phyloP scores from a whole-genome alignment of 2,113 vertebrate species.

The Ceratotherium simum region DNA sequence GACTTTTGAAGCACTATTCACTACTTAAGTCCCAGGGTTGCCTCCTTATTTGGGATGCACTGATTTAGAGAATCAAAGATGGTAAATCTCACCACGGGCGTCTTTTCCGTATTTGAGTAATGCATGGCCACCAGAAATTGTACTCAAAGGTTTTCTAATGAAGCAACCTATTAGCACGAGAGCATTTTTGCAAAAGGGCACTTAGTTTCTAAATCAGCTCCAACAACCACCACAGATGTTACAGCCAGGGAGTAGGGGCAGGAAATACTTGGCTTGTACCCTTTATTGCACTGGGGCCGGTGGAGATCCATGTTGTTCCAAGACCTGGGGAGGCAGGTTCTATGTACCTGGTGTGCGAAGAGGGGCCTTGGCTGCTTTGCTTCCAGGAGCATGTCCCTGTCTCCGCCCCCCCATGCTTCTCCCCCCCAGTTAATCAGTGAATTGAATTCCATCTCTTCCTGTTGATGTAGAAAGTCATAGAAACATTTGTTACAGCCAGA shows the following conservation, averaged over 20 bases:
- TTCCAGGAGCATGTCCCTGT: background rate
- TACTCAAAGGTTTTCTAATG: background rate
- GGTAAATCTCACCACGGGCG: background rate
- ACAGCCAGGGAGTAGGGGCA: background rate
- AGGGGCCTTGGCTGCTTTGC: background rate
- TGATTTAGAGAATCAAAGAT: background rate
- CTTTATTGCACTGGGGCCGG: background rate
- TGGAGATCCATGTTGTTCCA: background rate
- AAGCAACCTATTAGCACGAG: background rate
- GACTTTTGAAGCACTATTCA: background rate
- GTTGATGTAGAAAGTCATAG: background rate
- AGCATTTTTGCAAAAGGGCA: background rate
- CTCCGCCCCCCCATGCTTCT: accelerated
- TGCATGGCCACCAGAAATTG: background rate
- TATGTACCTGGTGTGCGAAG: background rate
- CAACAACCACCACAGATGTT: background rate
- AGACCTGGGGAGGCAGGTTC: background rate
- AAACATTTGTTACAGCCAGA: background rate
- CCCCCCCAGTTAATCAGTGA: background rate
- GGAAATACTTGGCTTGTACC: background rate
- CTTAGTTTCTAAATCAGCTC: background rate
- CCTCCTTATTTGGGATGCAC: background rate
- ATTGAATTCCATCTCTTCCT: background rate
- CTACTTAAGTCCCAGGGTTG: background rate
- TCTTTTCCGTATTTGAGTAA: slow-evolving; percentile 21